phyloP scores from a whole-genome alignment of 2,113 vertebrate species.

The Muntiacus muntjak region DNA sequence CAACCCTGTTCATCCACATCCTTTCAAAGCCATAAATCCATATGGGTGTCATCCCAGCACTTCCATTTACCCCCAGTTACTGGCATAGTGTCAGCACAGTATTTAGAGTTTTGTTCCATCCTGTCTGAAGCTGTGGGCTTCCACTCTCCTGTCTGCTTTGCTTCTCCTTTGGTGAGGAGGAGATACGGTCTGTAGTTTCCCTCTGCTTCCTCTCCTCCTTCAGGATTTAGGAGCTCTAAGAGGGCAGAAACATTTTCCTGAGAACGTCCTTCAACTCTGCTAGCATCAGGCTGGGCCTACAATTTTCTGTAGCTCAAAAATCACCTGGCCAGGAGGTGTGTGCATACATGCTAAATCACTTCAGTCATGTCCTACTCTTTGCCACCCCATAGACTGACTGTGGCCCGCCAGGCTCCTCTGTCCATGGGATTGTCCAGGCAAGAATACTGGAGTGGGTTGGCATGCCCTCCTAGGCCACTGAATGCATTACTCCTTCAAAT shows the following conservation, averaged over 20 bases:
- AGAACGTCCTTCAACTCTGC: not conserved
- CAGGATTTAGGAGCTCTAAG: not conserved
- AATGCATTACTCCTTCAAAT: not conserved
- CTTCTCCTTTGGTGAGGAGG: not conserved
- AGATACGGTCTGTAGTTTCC: not conserved
- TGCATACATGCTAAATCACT: not conserved
- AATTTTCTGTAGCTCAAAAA: not conserved
- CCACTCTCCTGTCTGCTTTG: not conserved
- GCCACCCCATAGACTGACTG: not conserved
- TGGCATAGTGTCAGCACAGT: rapidly evolving
- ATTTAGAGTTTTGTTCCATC: rapidly evolving
- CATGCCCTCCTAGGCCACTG: not conserved
- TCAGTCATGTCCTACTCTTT: not conserved
- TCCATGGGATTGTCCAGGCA: not conserved
- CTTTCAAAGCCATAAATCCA: not conserved
- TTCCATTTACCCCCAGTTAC: not conserved
- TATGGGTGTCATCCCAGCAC: not conserved
- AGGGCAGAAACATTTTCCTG: not conserved
- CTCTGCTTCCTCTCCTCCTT: not conserved
- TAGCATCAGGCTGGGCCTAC: not conserved
- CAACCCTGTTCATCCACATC: not conserved
- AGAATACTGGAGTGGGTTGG: not conserved
- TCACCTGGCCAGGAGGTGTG: not conserved
- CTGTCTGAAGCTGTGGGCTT: not conserved
- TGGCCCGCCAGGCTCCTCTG: not conserved